A percentile compares a stretch with the other conserved stretches of the same genome.
phyloP scores from a whole-genome alignment of 2,113 vertebrate genomes.

The Tragelaphus strepsiceros region DNA sequence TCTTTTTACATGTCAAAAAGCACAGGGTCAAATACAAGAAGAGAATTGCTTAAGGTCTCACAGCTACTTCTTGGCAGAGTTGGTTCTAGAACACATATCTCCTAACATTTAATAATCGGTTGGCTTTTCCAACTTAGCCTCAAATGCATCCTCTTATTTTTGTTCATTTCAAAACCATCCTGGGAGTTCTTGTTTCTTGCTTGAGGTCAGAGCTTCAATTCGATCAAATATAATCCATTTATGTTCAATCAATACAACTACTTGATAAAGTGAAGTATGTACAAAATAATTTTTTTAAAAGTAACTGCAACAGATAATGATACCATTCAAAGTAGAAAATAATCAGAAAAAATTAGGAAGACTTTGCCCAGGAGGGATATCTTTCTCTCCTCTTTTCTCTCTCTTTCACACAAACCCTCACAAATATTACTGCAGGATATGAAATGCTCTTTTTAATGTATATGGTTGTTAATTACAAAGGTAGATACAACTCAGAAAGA shows the following conservation, averaged over 20 bases:
- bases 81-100: not conserved
- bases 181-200: not conserved
- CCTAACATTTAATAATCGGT: not conserved
- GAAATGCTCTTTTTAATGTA: not conserved
- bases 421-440: not conserved
- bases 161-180: slow-evolving; percentile 8
- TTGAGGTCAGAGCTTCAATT: not conserved
- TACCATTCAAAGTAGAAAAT: not conserved
- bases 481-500: not conserved
- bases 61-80: not conserved
- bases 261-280: not conserved
- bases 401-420: not conserved
- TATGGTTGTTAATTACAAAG: not conserved
- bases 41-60: not conserved
- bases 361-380: not conserved
- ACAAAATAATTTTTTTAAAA: not conserved
- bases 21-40: not conserved
- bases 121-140: not conserved
- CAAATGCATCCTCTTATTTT: not conserved
- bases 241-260: slow-evolving; percentile 12
- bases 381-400: not conserved
- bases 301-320: not conserved
- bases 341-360: not conserved
- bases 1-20: not conserved
- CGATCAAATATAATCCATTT: not conserved